Evolutionary conservation across 2,797 vertebrate species (phyloP), one percentile per base, ranked within the genome.

Genomic region (Clarias platycephalus): DNA sequence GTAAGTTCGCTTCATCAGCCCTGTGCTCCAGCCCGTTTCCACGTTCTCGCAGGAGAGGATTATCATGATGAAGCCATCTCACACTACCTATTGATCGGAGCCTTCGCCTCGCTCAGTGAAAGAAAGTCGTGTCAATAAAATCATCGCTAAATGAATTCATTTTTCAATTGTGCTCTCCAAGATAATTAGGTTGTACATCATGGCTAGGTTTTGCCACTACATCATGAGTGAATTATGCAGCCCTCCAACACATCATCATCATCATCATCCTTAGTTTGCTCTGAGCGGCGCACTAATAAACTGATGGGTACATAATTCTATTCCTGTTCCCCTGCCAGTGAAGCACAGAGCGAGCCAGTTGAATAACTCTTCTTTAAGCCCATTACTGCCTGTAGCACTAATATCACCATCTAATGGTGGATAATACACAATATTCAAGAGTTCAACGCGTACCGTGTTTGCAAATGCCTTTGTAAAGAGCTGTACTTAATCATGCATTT

Each of bases 401-500:
- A 93, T 91, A 94, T 92, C 91, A 93, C 89, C 81, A 85, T 86
- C 91, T 95, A 94, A 95, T 94, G 92, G 93, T 87, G 91, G 92
- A 93, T 94, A 93, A 95, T 94, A 93, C 92, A 93, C 91, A 91
- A 92, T 92, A 93, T 91, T 92, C 88, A 71, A 88, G 90, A 92
- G 91, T 93, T 94, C 91, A 93, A 86, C 91, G 91, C 90, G 88
- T 87, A 90, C 89, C 91, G 92, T 90, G 91, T 93, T 93, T 92
- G 90, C 90, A 93, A 91, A 93, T 93, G 93, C 89, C 88, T 91
- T 80, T 74, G 91, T 93, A 93, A 94, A 93, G 90, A 92, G 90
- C 89, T 89, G 85, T 89, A 93, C 90, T 95, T 93, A 94, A 93
- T 94, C 94, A 94, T 94, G 88, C 91, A 91, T 91, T 91, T 91